phyloP scores from a whole-genome alignment of 2,797 vertebrate species.

The Melopsittacus undulatus region DNA sequence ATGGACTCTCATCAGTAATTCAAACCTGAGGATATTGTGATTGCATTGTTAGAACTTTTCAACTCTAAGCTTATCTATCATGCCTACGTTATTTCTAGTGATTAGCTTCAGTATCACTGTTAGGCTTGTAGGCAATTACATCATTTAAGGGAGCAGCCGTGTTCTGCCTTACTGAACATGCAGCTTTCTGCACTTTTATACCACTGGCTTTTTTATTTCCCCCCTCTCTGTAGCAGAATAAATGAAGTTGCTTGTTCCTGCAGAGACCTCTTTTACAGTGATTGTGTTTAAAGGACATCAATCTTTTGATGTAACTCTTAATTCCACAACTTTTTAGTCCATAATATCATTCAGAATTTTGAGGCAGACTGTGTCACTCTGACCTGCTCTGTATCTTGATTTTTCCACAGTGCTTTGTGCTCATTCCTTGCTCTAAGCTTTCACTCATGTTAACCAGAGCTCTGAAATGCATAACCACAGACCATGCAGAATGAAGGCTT shows the following conservation, averaged over 20 bases:
- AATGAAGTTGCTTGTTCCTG: neutral
- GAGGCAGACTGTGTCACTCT: neutral
- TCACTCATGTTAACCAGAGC: neutral
- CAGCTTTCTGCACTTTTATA: neutral
- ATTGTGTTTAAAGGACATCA: neutral
- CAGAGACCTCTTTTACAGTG: neutral
- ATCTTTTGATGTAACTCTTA: neutral
- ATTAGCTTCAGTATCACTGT: conserved; percentile 69
- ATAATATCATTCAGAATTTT: neutral
- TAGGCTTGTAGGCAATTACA: conserved; percentile 59
- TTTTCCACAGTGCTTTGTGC: neutral
- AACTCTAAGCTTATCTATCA: conserved; percentile 67
- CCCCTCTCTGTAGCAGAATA: neutral
- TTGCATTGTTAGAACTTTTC: conserved; percentile 61
- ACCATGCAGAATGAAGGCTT: neutral
- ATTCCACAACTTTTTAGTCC: neutral
- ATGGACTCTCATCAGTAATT: conserved; percentile 66
- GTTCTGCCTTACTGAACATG: conserved; percentile 42
- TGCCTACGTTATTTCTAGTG: conserved; percentile 56
- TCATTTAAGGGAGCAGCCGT: conserved; percentile 21
- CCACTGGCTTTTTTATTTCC: neutral
- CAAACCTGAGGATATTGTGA: conserved; percentile 62
- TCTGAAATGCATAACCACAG: neutral
- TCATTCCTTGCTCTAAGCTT: neutral
- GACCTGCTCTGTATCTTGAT: neutral